phyloP scores from a whole-genome alignment of 1,140 invertebrate genomes.

The Stenopsyche tienmushanensis region DNA sequence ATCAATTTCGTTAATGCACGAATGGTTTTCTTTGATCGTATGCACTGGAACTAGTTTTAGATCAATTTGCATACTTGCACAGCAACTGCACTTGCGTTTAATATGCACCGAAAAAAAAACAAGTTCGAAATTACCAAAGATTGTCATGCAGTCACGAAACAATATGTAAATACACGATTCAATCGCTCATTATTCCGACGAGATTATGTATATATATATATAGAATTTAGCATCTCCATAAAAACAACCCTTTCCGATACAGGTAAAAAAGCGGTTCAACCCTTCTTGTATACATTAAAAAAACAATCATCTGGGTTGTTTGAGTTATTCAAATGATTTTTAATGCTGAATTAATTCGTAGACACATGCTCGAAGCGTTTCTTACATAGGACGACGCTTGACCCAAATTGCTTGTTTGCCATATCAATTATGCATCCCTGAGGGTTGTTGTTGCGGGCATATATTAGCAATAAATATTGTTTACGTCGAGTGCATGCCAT shows the following conservation, averaged over 20 bases:
- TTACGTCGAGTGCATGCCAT: no score
- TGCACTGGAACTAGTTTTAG: background rate
- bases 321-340: constrained; percentile 21
- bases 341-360: constrained; percentile 20
- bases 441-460: background rate
- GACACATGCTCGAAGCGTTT: background rate
- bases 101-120: constrained; percentile 8
- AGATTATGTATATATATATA: constrained; percentile 13
- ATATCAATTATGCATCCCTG: constrained; percentile 2
- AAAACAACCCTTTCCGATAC: background rate
- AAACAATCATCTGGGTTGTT: no score
- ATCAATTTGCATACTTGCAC: constrained; percentile 6
- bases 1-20: constrained; percentile 19
- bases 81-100: background rate
- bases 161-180: constrained; percentile 18
- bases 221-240: background rate
- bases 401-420: constrained; percentile 26
- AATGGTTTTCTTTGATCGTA: background rate
- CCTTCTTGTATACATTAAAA: constrained; percentile 19
- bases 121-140: constrained; percentile 24
- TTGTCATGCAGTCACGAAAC: constrained; percentile 14
- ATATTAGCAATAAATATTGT: background rate
- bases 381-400: constrained; percentile 10
- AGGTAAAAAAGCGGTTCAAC: background rate
- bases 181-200: background rate